Evolutionary conservation across 2,888 invertebrate species (phyloP), one percentile per base, ranked within the genome.

Genomic region (Hirtodrosophila confusa): DNA sequence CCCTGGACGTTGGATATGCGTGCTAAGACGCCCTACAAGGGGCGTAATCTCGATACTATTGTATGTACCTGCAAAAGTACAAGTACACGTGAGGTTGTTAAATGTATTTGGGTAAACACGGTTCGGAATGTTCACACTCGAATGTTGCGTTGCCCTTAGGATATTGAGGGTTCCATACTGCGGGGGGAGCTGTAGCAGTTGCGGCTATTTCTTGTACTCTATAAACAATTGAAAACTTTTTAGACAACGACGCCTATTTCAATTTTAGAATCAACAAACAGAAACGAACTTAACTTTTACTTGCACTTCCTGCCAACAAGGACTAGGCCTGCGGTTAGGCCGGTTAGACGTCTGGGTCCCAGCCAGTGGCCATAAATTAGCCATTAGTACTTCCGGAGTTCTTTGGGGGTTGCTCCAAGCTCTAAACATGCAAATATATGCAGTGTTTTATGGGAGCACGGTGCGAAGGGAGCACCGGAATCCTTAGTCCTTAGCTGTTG

Each of bases 351-450:
- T 55, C 55, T 63, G 50, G 55, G 60, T 44, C 64, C 70, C 56
- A 44, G 68, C 53, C 68, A 70, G 69, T 78, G 85, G 80, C 90
- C 90, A 89, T 90, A 90, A 89, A 89, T 90, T 89, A 90, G 78
- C 82, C 80, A 88, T 80, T 75, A 80, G 69, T 61, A 69, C 83
- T 89, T 89, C 89, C 89, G 89, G 69, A 61, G 65, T 60, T 47
- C 57, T 45, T 58, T 47, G 54, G 78, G 55, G 78, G 85, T 65
- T 66, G 64, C 73, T 67, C 48, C 49, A 10, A 39, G 56, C 55
- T 37, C 69, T 58, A 67, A 77, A 84, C 78, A 77, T 78, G 82
- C 80, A 83, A 88, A 83, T 83, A 75, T 78, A 83, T 83, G 86
- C 75, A 65, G 66, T 60, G 62, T 56, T 69, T 71, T 66, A 60